Percentiles rank a stretch among this genome's conserved stretches.
These are phyloP conservation scores for Alaudala cheleensis DNA, from an alignment of 2,113 vertebrate genomes.

Conservation along the genomic window DNA sequence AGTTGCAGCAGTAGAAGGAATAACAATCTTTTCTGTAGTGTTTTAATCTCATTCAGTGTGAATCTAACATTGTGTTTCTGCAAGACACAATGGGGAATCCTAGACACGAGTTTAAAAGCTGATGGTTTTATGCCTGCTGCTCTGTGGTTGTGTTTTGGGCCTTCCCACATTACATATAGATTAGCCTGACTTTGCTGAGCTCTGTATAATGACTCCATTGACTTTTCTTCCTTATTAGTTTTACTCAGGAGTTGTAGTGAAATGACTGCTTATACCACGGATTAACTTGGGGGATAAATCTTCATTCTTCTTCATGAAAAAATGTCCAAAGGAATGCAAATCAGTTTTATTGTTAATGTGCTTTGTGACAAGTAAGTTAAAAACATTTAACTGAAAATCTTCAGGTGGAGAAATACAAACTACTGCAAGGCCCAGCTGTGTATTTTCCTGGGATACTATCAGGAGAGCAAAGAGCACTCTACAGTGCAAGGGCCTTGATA, in stretches of 20 bases:
- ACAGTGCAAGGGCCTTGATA: neutral
- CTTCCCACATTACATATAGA: constrained; percentile 8
- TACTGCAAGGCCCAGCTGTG: neutral
- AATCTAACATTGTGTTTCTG: neutral
- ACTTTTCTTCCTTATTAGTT: constrained; percentile 25
- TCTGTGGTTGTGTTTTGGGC: neutral
- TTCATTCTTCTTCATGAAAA: neutral
- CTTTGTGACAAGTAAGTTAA: neutral
- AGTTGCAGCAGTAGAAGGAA: neutral
- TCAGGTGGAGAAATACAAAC: neutral
- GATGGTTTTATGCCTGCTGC: neutral
- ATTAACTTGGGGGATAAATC: constrained; percentile 21
- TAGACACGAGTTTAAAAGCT: neutral
- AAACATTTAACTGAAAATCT: constrained; percentile 1
- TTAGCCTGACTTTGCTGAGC: neutral
- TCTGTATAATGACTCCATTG: neutral
- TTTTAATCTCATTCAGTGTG: neutral
- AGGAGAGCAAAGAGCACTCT: neutral
- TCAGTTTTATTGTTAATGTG: neutral
- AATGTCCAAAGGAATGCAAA: neutral
- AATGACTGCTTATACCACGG: neutral
- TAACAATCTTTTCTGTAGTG: neutral
- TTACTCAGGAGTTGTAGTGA: neutral
- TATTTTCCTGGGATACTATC: neutral
- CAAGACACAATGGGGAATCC: neutral